These are phyloP conservation scores for Xiphydria camelus DNA, from an alignment of 2,888 invertebrate genomes.

Conservation along the genomic window DNA sequence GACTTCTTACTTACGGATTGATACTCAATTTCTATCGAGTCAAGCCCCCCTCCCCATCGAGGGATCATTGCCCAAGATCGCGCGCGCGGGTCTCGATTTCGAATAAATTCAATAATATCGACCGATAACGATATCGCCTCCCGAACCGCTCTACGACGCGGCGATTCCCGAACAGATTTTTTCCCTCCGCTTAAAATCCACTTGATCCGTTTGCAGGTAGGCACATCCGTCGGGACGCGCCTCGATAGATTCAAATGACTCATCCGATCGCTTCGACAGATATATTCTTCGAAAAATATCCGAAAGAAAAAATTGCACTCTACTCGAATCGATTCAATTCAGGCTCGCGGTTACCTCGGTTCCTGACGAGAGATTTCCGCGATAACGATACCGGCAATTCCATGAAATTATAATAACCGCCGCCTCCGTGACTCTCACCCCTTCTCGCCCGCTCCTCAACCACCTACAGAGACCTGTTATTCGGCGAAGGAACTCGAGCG, in stretches of 20 bases:
- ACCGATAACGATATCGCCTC: no score
- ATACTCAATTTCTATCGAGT: constrained; percentile 56
- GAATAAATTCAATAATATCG: constrained; percentile 23
- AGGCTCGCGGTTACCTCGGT: no score
- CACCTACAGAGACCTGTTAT: constrained; percentile 29
- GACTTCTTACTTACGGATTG: constrained; percentile 54
- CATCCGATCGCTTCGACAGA: no score
- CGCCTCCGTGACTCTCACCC: constrained; percentile 9
- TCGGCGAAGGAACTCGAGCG: constrained; percentile 34
- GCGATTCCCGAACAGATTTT: constrained; percentile 3
- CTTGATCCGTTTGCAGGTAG: constrained; percentile 1
- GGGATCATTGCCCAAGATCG: constrained; percentile 46
- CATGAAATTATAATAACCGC: constrained; percentile 41
- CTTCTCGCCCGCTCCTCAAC: neutral
- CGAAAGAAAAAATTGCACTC: no score
- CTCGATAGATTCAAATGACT: no score
- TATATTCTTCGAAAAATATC: no score
- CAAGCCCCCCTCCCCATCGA: constrained; percentile 48
- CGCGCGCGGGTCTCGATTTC: constrained; percentile 22
- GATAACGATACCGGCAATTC: constrained; percentile 28
- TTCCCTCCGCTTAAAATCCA: neutral
- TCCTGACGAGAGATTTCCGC: constrained; percentile 2
- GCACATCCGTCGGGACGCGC: no score
- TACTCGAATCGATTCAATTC: no score
- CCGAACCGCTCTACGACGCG: no score